Evolutionary conservation across 2,113 vertebrate species (phyloP), one percentile per base, ranked within the genome.

Genomic region (Istiophorus platypterus): DNA sequence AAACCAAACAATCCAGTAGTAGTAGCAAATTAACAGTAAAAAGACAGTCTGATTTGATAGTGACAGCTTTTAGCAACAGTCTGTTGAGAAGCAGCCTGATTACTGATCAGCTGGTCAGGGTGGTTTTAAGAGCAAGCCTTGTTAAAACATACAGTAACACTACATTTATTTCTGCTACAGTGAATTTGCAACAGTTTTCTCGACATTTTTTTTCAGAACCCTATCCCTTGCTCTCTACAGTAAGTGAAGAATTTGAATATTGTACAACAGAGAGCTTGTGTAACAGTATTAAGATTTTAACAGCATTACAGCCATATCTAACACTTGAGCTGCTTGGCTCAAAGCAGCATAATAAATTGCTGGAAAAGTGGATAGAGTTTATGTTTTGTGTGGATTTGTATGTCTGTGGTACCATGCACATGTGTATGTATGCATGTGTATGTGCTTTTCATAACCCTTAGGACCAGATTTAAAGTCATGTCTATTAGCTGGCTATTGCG

Each of bases 241-340:
- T 69, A 66, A 88, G 87, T 79, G 72, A 85, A 85, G 81, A 88
- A 91, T 89, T 87, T 87, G 64, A 78, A 85, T 88, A 86, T 91
- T 81, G 78, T 81, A 87, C 86, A 85, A 81, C 85, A 69, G 76
- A 34, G 7, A 63, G 80, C 86, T 88, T 92, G 85, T 91, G 86
- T 89, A 90, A 90, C 78, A 72, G 84, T 81, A 89, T 93, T 90
- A 84, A 68, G 82, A 91, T 88, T 88, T 82, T 75, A 92, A 88
- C 89, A 82, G 72, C 63, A 86, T 92, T 92, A 90, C 78, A 87
- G 82, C 81, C 89, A 74, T 69, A 89, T 87, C 84, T 67, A 86
- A 90, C 85, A 71, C 76, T 84, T 81, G 81, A 78, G 87, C 87
- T 89, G 82, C 72, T 76, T 56, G 73, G 86, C 84, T 89, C 57